Percentiles rank a stretch among this genome's conserved stretches.
Evolutionary conservation across 2,797 vertebrate genomes (phyloP).

Genomic region (Cossypha caffra): DNA sequence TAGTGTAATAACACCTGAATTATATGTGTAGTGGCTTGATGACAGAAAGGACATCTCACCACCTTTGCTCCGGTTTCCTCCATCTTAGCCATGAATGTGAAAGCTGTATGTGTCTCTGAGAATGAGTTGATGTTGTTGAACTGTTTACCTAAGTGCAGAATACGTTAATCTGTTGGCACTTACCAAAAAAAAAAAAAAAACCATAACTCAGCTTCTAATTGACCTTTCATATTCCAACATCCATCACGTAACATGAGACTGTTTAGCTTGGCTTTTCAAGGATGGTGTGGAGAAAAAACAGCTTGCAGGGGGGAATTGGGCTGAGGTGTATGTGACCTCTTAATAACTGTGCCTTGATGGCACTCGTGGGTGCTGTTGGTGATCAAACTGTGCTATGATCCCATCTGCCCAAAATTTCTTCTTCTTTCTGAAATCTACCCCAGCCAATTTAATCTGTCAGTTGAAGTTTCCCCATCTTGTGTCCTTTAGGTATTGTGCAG

Average conservation of each 20-base stretch:
- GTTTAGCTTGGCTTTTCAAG: not conserved
- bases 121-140: not conserved
- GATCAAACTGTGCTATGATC: not conserved
- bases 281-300: not conserved
- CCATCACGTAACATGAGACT: not conserved
- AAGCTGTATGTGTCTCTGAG: not conserved
- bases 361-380: not conserved
- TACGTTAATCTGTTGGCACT: conserved; percentile 23
- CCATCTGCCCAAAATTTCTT: not conserved
- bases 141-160: conserved; percentile 12
- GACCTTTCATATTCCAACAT: conserved; percentile 2
- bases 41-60: not conserved
- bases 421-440: not conserved
- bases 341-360: not conserved
- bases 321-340: not conserved
- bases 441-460: not conserved
- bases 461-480: not conserved
- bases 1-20: not conserved
- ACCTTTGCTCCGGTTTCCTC: not conserved
- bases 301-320: not conserved
- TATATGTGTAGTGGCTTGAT: not conserved
- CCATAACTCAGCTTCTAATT: conserved; percentile 30
- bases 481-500: not conserved
- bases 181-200: not conserved
- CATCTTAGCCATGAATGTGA: not conserved